Conservation (phyloP, 2,113 vertebrate species). For the Cyrtonyx montezumae region DNA sequence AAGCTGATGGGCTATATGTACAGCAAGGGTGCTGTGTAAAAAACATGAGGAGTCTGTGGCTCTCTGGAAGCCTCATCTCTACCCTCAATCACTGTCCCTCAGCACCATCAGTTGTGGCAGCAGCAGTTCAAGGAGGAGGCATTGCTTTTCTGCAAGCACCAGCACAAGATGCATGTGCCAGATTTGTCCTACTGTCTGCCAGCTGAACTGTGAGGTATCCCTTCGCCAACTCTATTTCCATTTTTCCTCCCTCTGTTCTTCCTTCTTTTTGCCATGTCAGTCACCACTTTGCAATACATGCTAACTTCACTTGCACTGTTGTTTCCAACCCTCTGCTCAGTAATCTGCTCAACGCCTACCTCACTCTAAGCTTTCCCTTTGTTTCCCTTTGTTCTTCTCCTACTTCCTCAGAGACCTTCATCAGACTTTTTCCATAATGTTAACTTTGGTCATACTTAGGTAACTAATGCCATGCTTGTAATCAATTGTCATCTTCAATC, state of each 20-base stretch:
- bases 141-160: neutral
- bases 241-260: neutral
- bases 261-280: neutral
- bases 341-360: neutral
- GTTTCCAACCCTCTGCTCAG: neutral
- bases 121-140: neutral
- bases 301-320: neutral
- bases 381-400: neutral
- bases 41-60: neutral
- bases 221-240: neutral
- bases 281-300: neutral
- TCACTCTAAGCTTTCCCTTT: neutral
- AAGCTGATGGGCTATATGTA: fast-evolving
- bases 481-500: neutral
- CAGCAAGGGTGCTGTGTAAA: neutral
- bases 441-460: neutral
- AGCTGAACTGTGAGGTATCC: neutral
- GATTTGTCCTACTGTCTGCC: neutral
- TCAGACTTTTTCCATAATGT: neutral
- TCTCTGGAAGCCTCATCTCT: neutral
- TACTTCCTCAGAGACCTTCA: neutral
- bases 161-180: neutral
- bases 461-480: neutral
- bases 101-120: neutral
- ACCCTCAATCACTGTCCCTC: neutral